Base-by-base conservation (phyloP, 2,113 vertebrate species). In the Elachura formosa region DNA sequence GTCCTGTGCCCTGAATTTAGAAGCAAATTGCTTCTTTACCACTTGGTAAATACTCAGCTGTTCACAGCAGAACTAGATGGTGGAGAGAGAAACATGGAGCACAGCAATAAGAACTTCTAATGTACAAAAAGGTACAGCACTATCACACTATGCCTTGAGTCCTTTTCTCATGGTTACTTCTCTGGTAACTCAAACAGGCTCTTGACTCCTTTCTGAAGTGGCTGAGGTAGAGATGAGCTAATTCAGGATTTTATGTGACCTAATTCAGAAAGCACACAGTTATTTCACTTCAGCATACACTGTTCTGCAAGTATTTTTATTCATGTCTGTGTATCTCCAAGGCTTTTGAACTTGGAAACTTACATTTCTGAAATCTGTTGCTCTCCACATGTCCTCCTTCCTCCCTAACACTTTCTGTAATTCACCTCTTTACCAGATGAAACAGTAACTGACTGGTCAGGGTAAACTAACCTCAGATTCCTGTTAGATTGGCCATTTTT, bases 211-310 rank as follows among this genome's bases (percentile, higher is more conserved):
- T 73, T 87, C 66, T 92, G 84, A 89, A 72, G 62, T 59, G 55
- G 31, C 13, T 59, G 88, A 85, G 63, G 33, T 59, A 78, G 52
- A 58, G 64, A 93, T 91, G 56, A 96, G 48, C 69, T 92, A 95
- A 94, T 84, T 87, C 69, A 84, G 76, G 45, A 89, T 72, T 94
- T 89, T 71, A 46, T 20, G 48, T 89, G 93, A 92, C 49, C 66
- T 82, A 84, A 89, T 89, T 84, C 77, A 89, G 80, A 72, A 93
- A 97, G 92, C 41, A 89, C 1, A 28, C 62, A 81, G 40, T 61
- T 91, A 67, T 78, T 90, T 58, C 58, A 56, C 49, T 84, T 75
- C 54, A 64, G n/a, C 24, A 29, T 68, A 36, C 61, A 17, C 73
- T 72, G 69, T 52, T 86, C 66, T 75, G 56, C 31, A 64, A 92